Evolutionary conservation across 2,113 vertebrate species (phyloP).

Genomic region (Pedionomus torquatus): DNA sequence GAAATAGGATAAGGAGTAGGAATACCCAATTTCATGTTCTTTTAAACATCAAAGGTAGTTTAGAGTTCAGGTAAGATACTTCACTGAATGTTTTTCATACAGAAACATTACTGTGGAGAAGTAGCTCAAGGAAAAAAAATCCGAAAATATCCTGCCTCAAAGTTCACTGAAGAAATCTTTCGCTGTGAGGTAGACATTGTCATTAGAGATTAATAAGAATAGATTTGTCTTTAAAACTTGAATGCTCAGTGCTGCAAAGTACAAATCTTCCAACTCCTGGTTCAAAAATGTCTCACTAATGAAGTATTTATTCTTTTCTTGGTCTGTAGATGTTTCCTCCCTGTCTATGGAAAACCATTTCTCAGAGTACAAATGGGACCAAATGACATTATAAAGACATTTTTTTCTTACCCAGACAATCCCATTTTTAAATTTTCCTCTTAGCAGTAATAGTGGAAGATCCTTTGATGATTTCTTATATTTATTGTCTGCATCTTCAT

Average conservation of each 20-base stretch:
- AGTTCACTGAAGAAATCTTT: background rate
- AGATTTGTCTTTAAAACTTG: background rate
- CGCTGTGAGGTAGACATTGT: background rate
- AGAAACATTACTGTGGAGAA: background rate
- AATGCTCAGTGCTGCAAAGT: background rate
- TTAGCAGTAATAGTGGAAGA: background rate
- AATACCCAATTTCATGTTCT: background rate
- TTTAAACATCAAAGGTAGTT: background rate
- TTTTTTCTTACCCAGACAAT: background rate
- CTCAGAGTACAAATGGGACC: background rate
- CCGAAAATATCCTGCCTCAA: background rate
- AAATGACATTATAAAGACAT: background rate
- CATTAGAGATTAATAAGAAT: background rate
- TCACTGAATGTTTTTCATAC: background rate
- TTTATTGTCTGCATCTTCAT: slow-evolving; percentile 30
- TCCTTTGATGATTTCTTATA: background rate
- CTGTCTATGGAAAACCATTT: background rate
- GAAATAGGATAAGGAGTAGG: background rate
- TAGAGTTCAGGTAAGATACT: background rate
- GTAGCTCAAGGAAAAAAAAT: background rate
- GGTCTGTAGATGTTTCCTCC: background rate
- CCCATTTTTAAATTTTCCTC: background rate
- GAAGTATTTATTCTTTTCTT: background rate
- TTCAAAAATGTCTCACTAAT: background rate
- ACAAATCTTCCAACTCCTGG: background rate